A percentile compares a stretch with the other conserved stretches of the same genome.
Evolutionary conservation across 2,888 invertebrate species (phyloP).

Genomic region (Troglohyphantes excavatus): DNA sequence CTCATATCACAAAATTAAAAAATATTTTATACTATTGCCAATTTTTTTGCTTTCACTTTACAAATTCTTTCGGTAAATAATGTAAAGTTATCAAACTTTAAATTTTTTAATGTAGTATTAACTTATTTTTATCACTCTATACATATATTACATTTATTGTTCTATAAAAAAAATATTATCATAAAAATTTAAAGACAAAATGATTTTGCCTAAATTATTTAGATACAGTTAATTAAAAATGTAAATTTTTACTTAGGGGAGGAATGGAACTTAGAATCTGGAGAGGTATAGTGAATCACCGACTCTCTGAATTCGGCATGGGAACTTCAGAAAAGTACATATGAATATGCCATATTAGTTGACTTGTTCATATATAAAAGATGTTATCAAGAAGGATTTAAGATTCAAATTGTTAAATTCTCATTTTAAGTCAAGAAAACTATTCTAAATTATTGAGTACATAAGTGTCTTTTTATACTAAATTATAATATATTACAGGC

Average conservation of each 20-base stretch:
- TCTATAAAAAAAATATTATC: no score
- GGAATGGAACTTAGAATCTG: slow-evolving; percentile 93
- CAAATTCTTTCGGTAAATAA: no score
- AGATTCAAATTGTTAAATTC: neutral
- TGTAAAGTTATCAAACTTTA: no score
- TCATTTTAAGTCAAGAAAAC: slow-evolving; percentile 4
- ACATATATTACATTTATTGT: no score
- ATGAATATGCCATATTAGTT: neutral
- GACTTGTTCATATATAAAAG: neutral
- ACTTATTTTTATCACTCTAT: no score
- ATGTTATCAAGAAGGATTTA: neutral
- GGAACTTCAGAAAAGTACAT: neutral
- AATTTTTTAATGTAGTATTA: no score
- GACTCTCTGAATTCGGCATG: slow-evolving; percentile 74
- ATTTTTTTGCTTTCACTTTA: no score
- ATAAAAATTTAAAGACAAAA: no score
- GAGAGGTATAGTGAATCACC: slow-evolving; percentile 88
- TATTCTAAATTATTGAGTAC: neutral
- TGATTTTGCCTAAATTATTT: no score
- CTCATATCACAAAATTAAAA: neutral
- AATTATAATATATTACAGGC: neutral
- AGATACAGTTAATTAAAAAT: no score
- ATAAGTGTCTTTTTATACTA: neutral
- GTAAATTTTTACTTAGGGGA: slow-evolving; percentile 87
- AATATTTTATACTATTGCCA: neutral